Percentiles rank a stretch among this genome's conserved stretches.
phyloP scores from a whole-genome alignment of 2,797 vertebrate species.

The Acridotheres tristis region DNA sequence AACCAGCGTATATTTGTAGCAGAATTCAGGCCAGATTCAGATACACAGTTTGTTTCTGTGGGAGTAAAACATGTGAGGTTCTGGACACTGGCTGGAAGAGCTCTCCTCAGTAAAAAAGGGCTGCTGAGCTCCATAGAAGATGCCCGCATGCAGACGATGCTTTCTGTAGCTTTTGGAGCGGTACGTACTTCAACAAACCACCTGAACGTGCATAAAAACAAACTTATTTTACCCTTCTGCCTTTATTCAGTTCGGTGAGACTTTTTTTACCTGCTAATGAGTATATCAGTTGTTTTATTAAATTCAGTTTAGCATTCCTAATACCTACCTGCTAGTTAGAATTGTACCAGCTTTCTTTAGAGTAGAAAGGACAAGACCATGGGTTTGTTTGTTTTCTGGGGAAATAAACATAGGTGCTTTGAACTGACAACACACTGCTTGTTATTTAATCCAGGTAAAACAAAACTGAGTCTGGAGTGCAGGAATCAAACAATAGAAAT shows the following conservation, averaged over 20 bases:
- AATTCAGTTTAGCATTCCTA: not conserved
- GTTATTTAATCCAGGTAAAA: not conserved
- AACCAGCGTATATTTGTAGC: constrained; percentile 96
- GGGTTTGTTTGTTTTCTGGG: not conserved
- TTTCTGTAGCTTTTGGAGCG: constrained; percentile 97
- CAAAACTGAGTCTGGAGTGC: not conserved
- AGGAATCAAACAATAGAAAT: not conserved
- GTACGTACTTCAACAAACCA: constrained; percentile 79
- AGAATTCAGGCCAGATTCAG: constrained; percentile 97
- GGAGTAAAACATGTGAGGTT: constrained; percentile 96
- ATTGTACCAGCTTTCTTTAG: not conserved
- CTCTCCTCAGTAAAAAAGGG: constrained; percentile 95
- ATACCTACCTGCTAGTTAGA: not conserved
- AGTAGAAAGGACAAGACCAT: not conserved
- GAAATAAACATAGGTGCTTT: not conserved
- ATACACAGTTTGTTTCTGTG: constrained; percentile 97
- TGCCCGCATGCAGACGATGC: constrained; percentile 97
- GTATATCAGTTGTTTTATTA: not conserved
- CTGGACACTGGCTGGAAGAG: constrained; percentile 94
- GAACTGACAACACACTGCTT: not conserved
- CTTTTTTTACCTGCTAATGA: not conserved
- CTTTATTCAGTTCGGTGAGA: not conserved
- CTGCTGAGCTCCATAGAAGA: constrained; percentile 91
- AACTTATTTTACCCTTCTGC: not conserved
- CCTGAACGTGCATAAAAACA: not conserved